Conservation (phyloP, 2,797 vertebrate genomes). For the Amazona finschi region DNA sequence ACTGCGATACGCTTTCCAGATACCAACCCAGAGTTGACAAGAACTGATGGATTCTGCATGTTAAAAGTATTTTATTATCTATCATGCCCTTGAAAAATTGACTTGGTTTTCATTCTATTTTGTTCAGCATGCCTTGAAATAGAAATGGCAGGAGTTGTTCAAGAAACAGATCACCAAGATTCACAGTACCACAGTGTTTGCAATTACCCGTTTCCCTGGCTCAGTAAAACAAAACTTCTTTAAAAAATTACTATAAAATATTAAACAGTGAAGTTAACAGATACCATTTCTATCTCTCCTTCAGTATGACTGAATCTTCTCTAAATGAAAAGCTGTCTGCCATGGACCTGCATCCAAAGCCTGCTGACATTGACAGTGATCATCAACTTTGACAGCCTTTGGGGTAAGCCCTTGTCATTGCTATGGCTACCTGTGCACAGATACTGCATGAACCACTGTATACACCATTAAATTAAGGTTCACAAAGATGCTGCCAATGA, state of each 20-base stretch:
- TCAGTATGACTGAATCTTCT: neutral
- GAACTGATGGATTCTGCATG: slow-evolving; percentile 14
- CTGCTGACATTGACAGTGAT: neutral
- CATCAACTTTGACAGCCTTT: neutral
- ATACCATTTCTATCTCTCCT: neutral
- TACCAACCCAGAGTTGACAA: neutral
- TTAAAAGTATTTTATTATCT: slow-evolving; percentile 48
- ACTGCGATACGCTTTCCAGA: neutral
- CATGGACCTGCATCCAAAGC: neutral
- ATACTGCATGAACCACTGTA: neutral
- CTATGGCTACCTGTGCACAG: neutral
- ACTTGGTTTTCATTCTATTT: slow-evolving; percentile 9
- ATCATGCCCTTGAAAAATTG: slow-evolving; percentile 42
- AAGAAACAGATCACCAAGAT: slow-evolving; percentile 8
- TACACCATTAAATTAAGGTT: neutral
- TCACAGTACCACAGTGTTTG: neutral
- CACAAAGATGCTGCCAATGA: neutral
- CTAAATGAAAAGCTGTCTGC: neutral
- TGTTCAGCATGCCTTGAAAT: slow-evolving; percentile 50
- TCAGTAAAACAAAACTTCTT: neutral
- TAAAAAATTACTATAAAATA: neutral
- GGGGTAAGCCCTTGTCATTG: neutral
- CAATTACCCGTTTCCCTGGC: neutral
- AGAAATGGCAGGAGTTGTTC: slow-evolving; percentile 15
- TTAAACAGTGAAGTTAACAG: neutral